Percentiles rank a stretch among this genome's conserved stretches.
Evolutionary conservation across 1,140 invertebrate species (phyloP).

Genomic region (Marisa cornuarietis): DNA sequence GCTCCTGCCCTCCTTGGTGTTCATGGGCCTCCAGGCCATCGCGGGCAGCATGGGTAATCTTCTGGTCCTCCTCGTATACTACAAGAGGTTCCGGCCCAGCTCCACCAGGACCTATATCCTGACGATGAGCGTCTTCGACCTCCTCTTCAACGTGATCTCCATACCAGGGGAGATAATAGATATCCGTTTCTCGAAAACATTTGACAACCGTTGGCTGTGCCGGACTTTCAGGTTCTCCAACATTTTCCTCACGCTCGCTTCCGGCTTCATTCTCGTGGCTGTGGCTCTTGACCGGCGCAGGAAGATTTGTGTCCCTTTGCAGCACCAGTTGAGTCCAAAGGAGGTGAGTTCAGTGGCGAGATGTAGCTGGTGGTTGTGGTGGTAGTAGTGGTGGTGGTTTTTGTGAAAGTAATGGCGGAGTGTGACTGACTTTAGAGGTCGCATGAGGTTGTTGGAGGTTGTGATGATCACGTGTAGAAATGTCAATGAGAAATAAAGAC

Average conservation of each 20-base stretch:
- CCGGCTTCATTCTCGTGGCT: constrained; percentile 15
- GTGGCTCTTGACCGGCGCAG: constrained; percentile 27
- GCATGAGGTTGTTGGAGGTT: neutral
- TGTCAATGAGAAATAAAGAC: no score
- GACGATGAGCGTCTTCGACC: constrained; percentile 46
- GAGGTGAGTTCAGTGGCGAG: neutral
- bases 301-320: constrained; percentile 20
- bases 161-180: constrained; percentile 57
- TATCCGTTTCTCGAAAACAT: constrained; percentile 36
- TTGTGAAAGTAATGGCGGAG: neutral
- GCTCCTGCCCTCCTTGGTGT: constrained; percentile 30
- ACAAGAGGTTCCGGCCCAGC: constrained; percentile 35
- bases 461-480: no score
- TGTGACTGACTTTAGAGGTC: neutral
- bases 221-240: constrained; percentile 21
- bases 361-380: neutral
- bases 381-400: neutral
- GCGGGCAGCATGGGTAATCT: constrained; percentile 44
- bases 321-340: constrained; percentile 15
- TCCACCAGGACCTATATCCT: constrained; percentile 50
- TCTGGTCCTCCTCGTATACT: constrained; percentile 33
- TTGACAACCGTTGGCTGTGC: constrained; percentile 34
- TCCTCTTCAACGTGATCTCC: constrained; percentile 44
- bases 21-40: constrained; percentile 35
- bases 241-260: constrained; percentile 21